Percentiles rank a stretch among this genome's conserved stretches.
phyloP scores from a whole-genome alignment of 2,113 vertebrate genomes.

The Actenoides hombroni region DNA sequence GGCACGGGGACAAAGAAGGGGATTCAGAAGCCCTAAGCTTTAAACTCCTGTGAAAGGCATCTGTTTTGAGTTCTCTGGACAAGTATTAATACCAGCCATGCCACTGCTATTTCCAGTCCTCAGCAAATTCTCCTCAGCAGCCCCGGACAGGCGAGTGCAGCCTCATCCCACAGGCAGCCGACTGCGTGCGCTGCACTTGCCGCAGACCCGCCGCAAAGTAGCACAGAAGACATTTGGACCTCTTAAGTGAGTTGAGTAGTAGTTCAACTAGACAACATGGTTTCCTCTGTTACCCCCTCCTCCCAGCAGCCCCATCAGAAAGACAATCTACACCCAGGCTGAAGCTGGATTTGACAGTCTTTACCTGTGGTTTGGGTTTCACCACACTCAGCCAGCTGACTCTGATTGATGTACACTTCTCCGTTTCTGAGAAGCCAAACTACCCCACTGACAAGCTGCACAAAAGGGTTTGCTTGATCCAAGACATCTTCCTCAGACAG shows the following conservation, averaged over 20 bases:
- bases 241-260: not conserved
- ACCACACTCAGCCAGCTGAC: constrained; percentile 80
- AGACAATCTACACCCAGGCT: no score
- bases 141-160: not conserved
- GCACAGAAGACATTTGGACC: not conserved
- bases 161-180: not conserved
- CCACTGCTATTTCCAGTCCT: not conserved
- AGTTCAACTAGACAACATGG: not conserved
- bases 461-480: constrained; percentile 85
- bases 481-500: constrained; percentile 88
- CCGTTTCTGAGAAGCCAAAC: constrained; percentile 91
- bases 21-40: not conserved
- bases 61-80: not conserved
- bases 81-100: not conserved
- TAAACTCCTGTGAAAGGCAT: not conserved
- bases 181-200: not conserved
- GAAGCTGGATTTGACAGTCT: not conserved
- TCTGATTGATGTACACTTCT: constrained; percentile 84
- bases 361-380: constrained; percentile 87
- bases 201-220: fast-evolving
- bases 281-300: not conserved
- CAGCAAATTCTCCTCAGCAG: not conserved
- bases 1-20: not conserved
- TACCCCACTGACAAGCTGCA: constrained; percentile 92
- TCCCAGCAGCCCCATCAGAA: not conserved